Base-by-base conservation (phyloP, 2,113 vertebrate species). In the Tachysurus vachellii region DNA sequence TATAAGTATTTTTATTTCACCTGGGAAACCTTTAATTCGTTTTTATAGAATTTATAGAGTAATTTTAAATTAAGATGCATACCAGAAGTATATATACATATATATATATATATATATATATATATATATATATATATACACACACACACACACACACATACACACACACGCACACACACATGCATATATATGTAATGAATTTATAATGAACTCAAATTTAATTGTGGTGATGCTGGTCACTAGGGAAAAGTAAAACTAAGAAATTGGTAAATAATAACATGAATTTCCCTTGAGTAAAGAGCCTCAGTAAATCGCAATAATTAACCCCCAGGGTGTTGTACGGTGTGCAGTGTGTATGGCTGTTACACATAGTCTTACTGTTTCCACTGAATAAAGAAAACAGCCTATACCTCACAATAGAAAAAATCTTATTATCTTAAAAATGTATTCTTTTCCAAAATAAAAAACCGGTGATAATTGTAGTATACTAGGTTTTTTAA, bases 251-350 rank as follows among this genome's bases (percentile, higher is more conserved):
- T 92, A 91, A 93, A 94, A 93, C 92, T 93, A 89, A 92, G 92
- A 93, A 94, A 93, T 93, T 94, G 92, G 91, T 93, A 94, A 95
- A 94, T 94, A 94, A 95, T 94, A 93, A 92, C 93, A 92, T 86
- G 91, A 85, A 89, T 90, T 86, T 93, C 93, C 90, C 93, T 56
- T 84, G 92, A 89, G 94, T 90, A 85, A 90, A 89, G 88, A 94
- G 89, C 90, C 90, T 88, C 47, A 14, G 89, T 93, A 92, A 91
- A 93, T 90, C 93, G 92, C 90, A 94, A 94, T 95, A 95, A 96
- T 96, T 95, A 94, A 93, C 91, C 93, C 94, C 92, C 79, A 92
- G 93, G 93, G 93, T 93, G 80, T 86, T 92, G 90, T 93, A 89
- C 92, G 88, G 91, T 94, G 94, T 93, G 92, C 92, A 92, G 56